These are phyloP conservation scores for Ia io DNA, from an alignment of 2,113 vertebrate genomes.

Conservation along the genomic window DNA sequence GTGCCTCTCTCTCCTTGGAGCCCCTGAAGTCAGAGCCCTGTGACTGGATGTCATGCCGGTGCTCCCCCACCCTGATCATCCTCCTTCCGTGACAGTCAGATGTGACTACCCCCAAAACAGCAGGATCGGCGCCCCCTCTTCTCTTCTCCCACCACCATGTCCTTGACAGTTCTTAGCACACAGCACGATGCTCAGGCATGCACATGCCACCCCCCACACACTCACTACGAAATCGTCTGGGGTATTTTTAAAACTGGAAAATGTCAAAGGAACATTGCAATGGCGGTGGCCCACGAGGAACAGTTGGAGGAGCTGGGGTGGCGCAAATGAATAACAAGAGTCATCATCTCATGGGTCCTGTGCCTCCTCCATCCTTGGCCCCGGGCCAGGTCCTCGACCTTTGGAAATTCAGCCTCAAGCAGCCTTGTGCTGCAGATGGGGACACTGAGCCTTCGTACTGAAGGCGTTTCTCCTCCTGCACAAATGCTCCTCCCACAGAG, in stretches of 20 bases:
- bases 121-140: not conserved
- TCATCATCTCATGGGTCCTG: not conserved
- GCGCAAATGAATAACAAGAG: not conserved
- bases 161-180: not conserved
- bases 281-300: not conserved
- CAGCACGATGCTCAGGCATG: rapidly evolving
- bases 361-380: not conserved
- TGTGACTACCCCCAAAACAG: not conserved
- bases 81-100: not conserved
- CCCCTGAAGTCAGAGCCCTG: not conserved
- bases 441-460: not conserved
- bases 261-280: not conserved
- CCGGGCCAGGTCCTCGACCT: not conserved
- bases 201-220: not conserved
- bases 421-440: not conserved
- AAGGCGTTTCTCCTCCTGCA: not conserved
- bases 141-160: not conserved
- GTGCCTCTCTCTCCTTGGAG: not conserved
- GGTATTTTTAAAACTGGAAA: not conserved
- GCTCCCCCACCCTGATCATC: not conserved
- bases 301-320: not conserved
- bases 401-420: not conserved
- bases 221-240: not conserved
- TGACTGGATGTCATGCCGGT: too few relatives aligned
- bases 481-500: not conserved